These are phyloP conservation scores for Cephalopterus ornatus DNA, from an alignment of 2,113 vertebrate species.

Conservation along the genomic window DNA sequence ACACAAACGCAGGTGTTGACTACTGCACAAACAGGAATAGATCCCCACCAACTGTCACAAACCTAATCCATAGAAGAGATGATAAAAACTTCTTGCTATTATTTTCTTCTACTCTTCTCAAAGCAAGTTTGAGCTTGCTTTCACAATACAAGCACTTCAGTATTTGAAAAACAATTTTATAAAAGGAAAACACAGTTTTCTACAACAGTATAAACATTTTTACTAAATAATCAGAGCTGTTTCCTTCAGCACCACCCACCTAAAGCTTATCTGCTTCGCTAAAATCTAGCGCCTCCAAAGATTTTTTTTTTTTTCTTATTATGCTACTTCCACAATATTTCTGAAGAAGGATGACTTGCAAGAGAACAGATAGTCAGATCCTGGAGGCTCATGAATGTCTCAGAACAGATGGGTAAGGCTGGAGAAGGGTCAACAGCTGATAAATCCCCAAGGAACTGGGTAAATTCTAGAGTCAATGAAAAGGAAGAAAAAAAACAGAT, in stretches of 20 bases:
- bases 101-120: neutral
- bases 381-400: neutral
- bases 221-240: neutral
- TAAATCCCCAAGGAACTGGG: neutral
- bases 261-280: neutral
- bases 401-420: neutral
- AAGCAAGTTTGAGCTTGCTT: neutral
- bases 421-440: neutral
- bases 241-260: neutral
- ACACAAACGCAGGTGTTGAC: neutral
- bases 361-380: neutral
- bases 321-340: neutral
- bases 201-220: neutral
- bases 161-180: neutral
- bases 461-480: neutral
- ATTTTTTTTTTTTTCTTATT: neutral
- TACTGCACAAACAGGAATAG: neutral
- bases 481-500: neutral
- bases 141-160: neutral
- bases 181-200: neutral
- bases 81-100: neutral
- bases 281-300: neutral
- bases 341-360: neutral
- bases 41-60: neutral
- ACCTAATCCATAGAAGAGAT: neutral